Evolutionary conservation across 1,140 invertebrate species (phyloP).

Genomic region (Lucilia sericata): DNA sequence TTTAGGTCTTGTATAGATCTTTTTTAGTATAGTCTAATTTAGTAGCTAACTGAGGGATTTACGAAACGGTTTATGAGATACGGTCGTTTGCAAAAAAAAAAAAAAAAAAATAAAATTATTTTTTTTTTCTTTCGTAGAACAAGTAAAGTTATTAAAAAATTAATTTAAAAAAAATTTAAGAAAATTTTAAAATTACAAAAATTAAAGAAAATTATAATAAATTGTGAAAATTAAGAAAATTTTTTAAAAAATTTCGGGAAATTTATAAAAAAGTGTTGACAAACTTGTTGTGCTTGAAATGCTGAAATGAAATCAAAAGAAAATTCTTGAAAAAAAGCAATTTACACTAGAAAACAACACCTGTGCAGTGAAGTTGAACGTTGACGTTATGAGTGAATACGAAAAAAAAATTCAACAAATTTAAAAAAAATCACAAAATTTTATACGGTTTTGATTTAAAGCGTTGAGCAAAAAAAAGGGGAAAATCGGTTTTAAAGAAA

Average conservation of each 20-base stretch:
- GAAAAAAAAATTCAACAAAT: not conserved
- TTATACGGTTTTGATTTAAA: not conserved
- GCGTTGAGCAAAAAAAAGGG: not conserved
- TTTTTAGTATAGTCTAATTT: conserved; percentile 25
- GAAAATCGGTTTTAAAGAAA: not conserved
- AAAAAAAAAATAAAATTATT: not conserved
- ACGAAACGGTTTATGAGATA: conserved; percentile 16
- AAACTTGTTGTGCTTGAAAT: not conserved
- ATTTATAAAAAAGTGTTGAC: not conserved
- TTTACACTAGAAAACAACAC: not conserved
- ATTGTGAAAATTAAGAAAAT: not conserved
- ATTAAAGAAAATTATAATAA: not conserved
- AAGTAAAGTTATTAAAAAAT: too few relatives aligned
- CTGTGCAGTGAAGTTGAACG: conserved; percentile 28
- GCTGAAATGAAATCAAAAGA: not conserved
- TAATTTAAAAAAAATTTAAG: not conserved
- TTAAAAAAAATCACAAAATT: not conserved
- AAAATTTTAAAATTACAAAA: not conserved
- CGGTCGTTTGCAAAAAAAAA: not conserved
- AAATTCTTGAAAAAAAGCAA: conserved; percentile 6
- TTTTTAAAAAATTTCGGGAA: not conserved
- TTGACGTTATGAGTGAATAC: not conserved
- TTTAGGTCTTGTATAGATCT: conserved; percentile 33
- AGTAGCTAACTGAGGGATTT: conserved; percentile 14
- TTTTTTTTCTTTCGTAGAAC: too few relatives aligned